A percentile compares a stretch with the other conserved stretches of the same genome.
Conservation (phyloP, 1,140 invertebrate genomes). For the Orussus abietinus region DNA sequence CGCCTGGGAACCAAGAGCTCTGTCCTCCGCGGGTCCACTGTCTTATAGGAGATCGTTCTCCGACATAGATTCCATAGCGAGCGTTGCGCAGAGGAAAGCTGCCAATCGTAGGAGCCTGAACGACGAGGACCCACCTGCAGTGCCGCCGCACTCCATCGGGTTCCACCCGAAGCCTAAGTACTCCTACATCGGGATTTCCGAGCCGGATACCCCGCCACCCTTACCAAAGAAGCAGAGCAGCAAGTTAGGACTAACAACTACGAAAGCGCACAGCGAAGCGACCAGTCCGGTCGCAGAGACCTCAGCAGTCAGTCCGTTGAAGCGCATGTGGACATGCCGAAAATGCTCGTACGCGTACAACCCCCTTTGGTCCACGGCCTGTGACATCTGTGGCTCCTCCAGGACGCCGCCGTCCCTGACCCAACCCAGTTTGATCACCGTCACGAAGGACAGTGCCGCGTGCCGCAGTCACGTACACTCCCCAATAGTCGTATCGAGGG, state of each 20-base stretch:
- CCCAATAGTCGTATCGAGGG: conserved; percentile 45
- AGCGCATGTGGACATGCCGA: conserved; percentile 80
- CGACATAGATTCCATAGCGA: conserved; percentile 50
- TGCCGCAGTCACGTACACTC: conserved; percentile 38
- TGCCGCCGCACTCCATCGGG: conserved; percentile 48
- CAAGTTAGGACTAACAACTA: conserved; percentile 33
- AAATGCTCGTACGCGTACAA: conserved; percentile 87
- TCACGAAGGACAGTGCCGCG: conserved; percentile 57
- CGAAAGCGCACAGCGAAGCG: conserved; percentile 46
- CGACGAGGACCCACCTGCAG: conserved; percentile 57
- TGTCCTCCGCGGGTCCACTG: conserved; percentile 54
- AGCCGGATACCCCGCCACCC: conserved; percentile 51
- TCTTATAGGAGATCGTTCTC: conserved; percentile 65
- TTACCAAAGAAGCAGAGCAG: conserved; percentile 48
- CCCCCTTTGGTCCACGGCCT: conserved; percentile 69
- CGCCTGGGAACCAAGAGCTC: conserved; percentile 47
- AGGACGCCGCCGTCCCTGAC: conserved; percentile 62
- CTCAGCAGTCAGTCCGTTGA: conserved; percentile 43
- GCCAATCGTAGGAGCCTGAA: conserved; percentile 57
- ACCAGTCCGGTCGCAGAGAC: conserved; percentile 40
- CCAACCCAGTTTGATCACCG: conserved; percentile 65
- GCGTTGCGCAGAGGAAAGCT: conserved; percentile 42
- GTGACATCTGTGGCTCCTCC: conserved; percentile 74
- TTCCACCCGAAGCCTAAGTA: conserved; percentile 52
- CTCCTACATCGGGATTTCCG: conserved; percentile 59